Conservation (phyloP, 2,888 invertebrate genomes). For the Zygogramma bicolorata region DNA sequence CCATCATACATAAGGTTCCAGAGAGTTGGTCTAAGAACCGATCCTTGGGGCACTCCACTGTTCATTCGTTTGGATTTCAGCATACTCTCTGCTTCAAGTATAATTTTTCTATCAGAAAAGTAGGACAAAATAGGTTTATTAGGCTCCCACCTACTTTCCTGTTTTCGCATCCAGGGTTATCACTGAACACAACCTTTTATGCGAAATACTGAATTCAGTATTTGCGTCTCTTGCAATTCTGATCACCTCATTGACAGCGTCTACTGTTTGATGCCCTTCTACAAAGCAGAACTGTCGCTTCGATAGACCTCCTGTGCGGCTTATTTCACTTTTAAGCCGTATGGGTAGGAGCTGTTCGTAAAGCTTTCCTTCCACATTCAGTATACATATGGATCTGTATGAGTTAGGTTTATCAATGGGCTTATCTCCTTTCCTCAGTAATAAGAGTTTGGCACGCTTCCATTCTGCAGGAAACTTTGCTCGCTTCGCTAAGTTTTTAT, state of each 20-base stretch:
- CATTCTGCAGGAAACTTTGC: background rate
- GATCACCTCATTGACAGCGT: conserved; percentile 28
- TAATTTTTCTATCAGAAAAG: background rate
- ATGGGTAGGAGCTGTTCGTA: conserved; percentile 21
- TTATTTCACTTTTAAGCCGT: conserved; percentile 27
- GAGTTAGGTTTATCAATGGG: background rate
- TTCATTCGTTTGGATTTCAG: background rate
- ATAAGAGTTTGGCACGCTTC: conserved; percentile 6
- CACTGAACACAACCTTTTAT: conserved; percentile 18
- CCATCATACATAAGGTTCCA: conserved; percentile 27
- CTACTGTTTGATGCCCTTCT: conserved; percentile 30
- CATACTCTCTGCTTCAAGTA: background rate
- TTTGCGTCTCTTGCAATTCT: conserved; percentile 27
- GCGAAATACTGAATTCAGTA: background rate
- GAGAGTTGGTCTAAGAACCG: conserved; percentile 22
- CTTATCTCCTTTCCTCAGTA: conserved; percentile 24
- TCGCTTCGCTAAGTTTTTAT: background rate
- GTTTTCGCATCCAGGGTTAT: conserved; percentile 12
- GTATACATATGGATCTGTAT: background rate
- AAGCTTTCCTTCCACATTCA: conserved; percentile 23
- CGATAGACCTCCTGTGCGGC: conserved; percentile 29
- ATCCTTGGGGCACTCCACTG: conserved; percentile 32
- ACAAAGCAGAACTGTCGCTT: conserved; percentile 31
- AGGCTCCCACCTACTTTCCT: no score
- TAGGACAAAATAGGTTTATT: background rate